Evolutionary conservation across 2,113 vertebrate genomes (phyloP).

Genomic region (Eonycteris spelaea): DNA sequence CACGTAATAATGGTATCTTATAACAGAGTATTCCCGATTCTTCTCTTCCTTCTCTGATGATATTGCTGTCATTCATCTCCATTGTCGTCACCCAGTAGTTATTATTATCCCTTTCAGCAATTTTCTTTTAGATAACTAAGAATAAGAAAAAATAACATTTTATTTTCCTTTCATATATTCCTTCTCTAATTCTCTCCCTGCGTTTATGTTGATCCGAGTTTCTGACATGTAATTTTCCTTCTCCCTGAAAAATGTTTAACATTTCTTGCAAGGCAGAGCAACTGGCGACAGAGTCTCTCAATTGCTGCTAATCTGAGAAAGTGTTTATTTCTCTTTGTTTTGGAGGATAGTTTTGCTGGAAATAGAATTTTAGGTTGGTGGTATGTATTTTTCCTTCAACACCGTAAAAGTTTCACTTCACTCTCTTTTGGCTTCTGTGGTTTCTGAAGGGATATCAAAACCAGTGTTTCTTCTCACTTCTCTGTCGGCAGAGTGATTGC

Average conservation of each 20-base stretch:
- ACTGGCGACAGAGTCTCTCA: neutral
- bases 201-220: too few relatives aligned
- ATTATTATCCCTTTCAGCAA: neutral
- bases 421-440: neutral
- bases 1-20: neutral
- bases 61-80: too few relatives aligned
- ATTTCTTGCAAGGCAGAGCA: neutral
- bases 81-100: neutral
- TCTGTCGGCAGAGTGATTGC: fast-evolving
- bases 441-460: neutral
- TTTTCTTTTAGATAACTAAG: neutral
- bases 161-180: neutral
- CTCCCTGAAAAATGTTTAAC: neutral
- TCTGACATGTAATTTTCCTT: neutral
- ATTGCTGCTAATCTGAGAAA: neutral
- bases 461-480: neutral
- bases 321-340: neutral
- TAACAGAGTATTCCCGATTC: neutral
- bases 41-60: neutral
- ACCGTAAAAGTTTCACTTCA: neutral
- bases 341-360: neutral
- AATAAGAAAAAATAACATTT: neutral
- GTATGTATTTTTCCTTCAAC: neutral
- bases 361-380: neutral
- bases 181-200: neutral